Percentiles rank a stretch among this genome's conserved stretches.
These are phyloP conservation scores for Frankliniella fusca DNA, from an alignment of 2,888 invertebrate genomes.

Conservation along the genomic window DNA sequence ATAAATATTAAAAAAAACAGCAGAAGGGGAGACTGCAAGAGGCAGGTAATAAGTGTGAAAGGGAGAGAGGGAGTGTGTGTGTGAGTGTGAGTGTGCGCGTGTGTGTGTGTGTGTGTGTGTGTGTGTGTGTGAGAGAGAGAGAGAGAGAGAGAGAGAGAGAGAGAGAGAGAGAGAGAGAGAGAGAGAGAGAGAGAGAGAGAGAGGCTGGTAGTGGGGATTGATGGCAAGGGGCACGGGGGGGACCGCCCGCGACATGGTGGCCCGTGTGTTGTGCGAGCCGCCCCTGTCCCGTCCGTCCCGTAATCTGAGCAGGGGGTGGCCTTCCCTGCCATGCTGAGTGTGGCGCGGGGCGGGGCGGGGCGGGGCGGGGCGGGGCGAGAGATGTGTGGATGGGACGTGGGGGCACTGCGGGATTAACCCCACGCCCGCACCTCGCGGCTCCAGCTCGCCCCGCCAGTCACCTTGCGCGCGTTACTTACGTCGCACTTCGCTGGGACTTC, in stretches of 20 bases:
- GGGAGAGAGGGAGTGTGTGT: background rate
- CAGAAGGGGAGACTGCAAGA: no score
- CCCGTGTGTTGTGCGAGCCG: background rate
- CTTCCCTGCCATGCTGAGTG: background rate
- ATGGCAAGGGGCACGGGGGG: background rate
- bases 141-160: slow-evolving; percentile 1
- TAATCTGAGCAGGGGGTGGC: background rate
- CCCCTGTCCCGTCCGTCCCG: no score
- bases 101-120: no score
- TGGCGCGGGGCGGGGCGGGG: background rate
- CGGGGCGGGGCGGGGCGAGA: background rate
- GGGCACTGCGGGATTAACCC: slow-evolving; percentile 13
- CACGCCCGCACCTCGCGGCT: background rate
- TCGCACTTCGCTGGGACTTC: background rate
- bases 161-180: background rate
- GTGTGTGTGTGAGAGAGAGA: background rate
- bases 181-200: background rate
- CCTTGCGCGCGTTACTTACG: background rate
- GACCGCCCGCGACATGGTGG: background rate
- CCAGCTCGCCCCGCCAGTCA: background rate
- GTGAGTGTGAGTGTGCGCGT: background rate
- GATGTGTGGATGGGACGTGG: background rate
- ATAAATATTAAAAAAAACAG: no score
- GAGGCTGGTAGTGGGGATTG: background rate
- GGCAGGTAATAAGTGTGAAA: no score